Percentiles rank a stretch among this genome's conserved stretches.
Evolutionary conservation across 2,113 vertebrate genomes (phyloP).

Genomic region (Lucifuga dentata): DNA sequence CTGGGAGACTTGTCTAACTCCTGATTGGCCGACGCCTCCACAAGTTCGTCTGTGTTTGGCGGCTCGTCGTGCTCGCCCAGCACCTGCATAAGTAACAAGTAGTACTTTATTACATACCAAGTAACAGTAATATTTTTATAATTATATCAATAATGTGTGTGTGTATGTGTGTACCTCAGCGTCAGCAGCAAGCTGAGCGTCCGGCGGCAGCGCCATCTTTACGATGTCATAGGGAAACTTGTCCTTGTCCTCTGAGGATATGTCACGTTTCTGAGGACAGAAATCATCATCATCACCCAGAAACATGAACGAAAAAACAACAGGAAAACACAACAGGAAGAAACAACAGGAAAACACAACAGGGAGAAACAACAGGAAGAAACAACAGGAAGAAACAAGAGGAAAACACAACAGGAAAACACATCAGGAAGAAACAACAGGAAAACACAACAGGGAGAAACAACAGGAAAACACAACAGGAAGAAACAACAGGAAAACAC

Average conservation of each 20-base stretch:
- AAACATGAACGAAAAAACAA: background rate
- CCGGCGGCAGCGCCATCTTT: slow-evolving; percentile 78
- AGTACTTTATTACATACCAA: too few species aligned
- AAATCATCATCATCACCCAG: too few species aligned
- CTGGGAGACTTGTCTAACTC: slow-evolving; percentile 77
- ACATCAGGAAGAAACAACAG: too few species aligned
- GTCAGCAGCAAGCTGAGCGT: slow-evolving; percentile 71
- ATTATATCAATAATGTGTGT: background rate
- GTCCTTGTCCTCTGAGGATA: slow-evolving; percentile 88
- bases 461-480: too few species aligned
- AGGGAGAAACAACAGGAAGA: too few species aligned
- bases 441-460: too few species aligned
- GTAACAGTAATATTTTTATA: too few species aligned
- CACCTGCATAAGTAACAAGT: slow-evolving; percentile 76
- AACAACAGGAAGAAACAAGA: too few species aligned
- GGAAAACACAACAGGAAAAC: too few species aligned
- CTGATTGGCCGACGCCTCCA: slow-evolving; percentile 68
- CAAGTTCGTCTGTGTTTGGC: slow-evolving; percentile 64
- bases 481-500: too few species aligned
- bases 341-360: too few species aligned
- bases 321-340: too few species aligned
- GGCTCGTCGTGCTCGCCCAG: slow-evolving; percentile 92
- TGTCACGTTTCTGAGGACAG: slow-evolving; percentile 91
- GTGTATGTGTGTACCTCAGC: slow-evolving; percentile 50
- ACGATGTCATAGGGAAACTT: slow-evolving; percentile 80